phyloP scores from a whole-genome alignment of 2,113 vertebrate genomes.

The Ia io region DNA sequence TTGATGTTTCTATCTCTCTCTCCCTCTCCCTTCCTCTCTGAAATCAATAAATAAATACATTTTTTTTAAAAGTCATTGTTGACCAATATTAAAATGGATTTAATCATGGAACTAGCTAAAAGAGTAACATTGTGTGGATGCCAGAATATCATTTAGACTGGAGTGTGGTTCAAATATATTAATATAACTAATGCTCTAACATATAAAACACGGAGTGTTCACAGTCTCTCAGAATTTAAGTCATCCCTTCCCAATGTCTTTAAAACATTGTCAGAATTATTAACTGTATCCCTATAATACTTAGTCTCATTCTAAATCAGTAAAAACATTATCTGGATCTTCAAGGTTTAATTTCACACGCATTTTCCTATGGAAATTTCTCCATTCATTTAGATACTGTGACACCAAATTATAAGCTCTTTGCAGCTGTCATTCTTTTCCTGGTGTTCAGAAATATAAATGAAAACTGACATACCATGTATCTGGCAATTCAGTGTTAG shows the following conservation, averaged over 20 bases:
- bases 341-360: slow-evolving; percentile 70
- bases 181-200: neutral
- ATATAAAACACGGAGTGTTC: neutral
- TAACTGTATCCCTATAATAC: slow-evolving; percentile 64
- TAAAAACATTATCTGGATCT: slow-evolving; percentile 28
- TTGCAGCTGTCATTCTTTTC: slow-evolving; percentile 78
- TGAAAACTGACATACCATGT: slow-evolving; percentile 81
- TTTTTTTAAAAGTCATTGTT: neutral
- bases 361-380: slow-evolving; percentile 70
- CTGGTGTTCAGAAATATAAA: slow-evolving; percentile 77
- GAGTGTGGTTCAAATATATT: neutral
- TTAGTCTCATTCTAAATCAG: slow-evolving; percentile 72
- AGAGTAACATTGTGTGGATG: neutral
- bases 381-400: slow-evolving; percentile 72
- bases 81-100: neutral
- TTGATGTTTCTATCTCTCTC: no score
- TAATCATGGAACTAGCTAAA: neutral
- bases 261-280: slow-evolving; percentile 56
- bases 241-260: neutral
- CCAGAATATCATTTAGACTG: neutral
- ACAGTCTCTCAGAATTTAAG: neutral
- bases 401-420: slow-evolving; percentile 73
- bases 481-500: slow-evolving; percentile 75
- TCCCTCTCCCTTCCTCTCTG: no score
- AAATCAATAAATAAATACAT: no score